These are phyloP conservation scores for Leptinotarsa texana DNA, from an alignment of 1,140 invertebrate genomes.

Conservation along the genomic window DNA sequence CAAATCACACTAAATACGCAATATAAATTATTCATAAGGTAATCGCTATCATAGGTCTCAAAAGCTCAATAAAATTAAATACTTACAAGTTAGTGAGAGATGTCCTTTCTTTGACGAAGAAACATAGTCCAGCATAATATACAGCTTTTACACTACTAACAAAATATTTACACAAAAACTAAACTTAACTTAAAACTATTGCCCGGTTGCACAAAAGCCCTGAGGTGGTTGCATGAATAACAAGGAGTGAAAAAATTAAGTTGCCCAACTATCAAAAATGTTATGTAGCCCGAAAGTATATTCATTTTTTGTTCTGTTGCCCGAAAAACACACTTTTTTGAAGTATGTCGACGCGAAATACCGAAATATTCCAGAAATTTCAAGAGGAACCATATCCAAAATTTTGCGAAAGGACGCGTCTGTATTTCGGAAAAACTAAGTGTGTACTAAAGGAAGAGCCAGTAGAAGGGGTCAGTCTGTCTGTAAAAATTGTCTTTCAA, in stretches of 20 bases:
- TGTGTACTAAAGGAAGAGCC: constrained; percentile 37
- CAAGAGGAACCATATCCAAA: constrained; percentile 33
- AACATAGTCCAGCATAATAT: too few relatives aligned
- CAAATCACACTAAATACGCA: too few relatives aligned
- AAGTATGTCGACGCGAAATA: neutral
- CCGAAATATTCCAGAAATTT: constrained; percentile 23
- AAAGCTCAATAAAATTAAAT: too few relatives aligned
- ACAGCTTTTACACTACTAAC: neutral
- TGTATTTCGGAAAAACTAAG: constrained; percentile 38
- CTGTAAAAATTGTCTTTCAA: constrained; percentile 42
- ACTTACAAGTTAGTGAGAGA: too few relatives aligned
- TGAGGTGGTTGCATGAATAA: constrained; percentile 39
- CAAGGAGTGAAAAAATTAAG: constrained; percentile 5
- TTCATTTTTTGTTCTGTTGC: constrained; percentile 21
- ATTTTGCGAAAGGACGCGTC: constrained; percentile 34
- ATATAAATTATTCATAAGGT: too few relatives aligned
- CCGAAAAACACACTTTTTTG: constrained; percentile 29
- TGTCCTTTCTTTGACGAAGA: too few relatives aligned
- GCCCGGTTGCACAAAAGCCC: constrained; percentile 43
- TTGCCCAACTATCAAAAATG: constrained; percentile 17
- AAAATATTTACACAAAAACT: neutral
- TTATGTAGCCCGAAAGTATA: constrained; percentile 17
- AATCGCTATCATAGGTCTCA: too few relatives aligned
- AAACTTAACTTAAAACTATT: constrained; percentile 23
- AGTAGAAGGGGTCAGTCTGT: constrained; percentile 40